Percentiles rank a stretch among this genome's conserved stretches.
phyloP scores from a whole-genome alignment of 2,888 invertebrate species.

The Apantesis nais region DNA sequence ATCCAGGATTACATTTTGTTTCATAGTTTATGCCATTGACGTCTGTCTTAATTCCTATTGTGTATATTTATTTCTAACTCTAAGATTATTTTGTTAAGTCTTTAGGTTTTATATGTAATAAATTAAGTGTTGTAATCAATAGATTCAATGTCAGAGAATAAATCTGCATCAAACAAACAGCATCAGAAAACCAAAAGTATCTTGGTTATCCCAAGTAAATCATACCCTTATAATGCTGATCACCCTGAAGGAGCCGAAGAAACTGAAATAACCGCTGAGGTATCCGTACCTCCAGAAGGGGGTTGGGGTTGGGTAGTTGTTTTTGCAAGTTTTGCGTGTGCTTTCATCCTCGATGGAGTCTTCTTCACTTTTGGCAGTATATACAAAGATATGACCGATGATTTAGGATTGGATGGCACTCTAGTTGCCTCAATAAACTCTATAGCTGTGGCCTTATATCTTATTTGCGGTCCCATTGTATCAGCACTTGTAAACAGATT shows the following conservation, averaged over 20 bases:
- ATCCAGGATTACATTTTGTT: neutral
- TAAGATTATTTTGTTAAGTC: neutral
- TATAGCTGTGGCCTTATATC: constrained; percentile 71
- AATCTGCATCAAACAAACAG: constrained; percentile 35
- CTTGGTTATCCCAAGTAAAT: constrained; percentile 62
- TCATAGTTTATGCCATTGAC: constrained; percentile 10
- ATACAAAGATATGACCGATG: constrained; percentile 62
- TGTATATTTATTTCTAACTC: constrained; percentile 8
- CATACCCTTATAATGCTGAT: constrained; percentile 52
- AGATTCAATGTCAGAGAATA: constrained; percentile 40
- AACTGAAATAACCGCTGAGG: constrained; percentile 77
- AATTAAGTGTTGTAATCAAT: neutral
- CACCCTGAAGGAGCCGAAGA: constrained; percentile 70
- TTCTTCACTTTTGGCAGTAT: constrained; percentile 74
- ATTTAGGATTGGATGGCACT: constrained; percentile 60
- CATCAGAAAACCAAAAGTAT: constrained; percentile 57
- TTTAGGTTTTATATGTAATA: constrained; percentile 3
- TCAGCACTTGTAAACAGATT: constrained; percentile 78
- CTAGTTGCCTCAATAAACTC: constrained; percentile 71
- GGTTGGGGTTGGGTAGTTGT: constrained; percentile 81
- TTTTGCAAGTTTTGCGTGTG: constrained; percentile 58
- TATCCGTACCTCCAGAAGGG: constrained; percentile 73
- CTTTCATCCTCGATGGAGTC: constrained; percentile 71
- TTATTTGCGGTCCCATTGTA: constrained; percentile 66
- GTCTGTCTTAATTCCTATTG: neutral